Evolutionary conservation across 2,888 invertebrate genomes (phyloP).

Genomic region (Drosophila nr. medialis): DNA sequence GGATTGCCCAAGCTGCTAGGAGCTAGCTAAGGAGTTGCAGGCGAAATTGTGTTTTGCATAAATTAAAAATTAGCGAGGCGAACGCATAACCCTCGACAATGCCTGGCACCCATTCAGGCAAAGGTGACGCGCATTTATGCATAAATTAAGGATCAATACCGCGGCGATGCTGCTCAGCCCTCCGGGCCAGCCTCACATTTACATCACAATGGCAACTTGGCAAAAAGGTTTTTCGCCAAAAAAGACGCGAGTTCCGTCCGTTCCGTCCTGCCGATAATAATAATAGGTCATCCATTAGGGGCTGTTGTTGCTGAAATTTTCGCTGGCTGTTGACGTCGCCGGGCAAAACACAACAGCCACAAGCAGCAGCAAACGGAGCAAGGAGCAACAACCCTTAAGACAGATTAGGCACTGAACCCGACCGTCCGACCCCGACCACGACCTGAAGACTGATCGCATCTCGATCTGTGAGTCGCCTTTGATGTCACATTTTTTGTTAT

Average conservation of each 20-base stretch:
- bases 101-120: constrained; percentile 45
- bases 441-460: constrained; percentile 31
- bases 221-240: constrained; percentile 60
- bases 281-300: constrained; percentile 77
- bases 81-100: constrained; percentile 35
- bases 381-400: constrained; percentile 66
- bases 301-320: constrained; percentile 51
- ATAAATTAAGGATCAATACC: constrained; percentile 85
- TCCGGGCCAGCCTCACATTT: constrained; percentile 57
- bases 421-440: constrained; percentile 11
- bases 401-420: constrained; percentile 67
- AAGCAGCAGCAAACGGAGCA: constrained; percentile 11
- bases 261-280: constrained; percentile 58
- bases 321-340: constrained; percentile 67
- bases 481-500: constrained; percentile 75
- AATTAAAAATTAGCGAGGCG: constrained; percentile 75
- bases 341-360: constrained; percentile 65
- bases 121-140: constrained; percentile 83
- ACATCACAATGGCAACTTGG: constrained; percentile 67
- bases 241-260: constrained; percentile 56
- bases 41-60: constrained; percentile 72
- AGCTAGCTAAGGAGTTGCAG: constrained; percentile 26
- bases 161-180: constrained; percentile 49
- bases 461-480: constrained; percentile 53
- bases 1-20: constrained; percentile 22